These are phyloP conservation scores for Psittacula cyanocephala DNA, from an alignment of 2,113 vertebrate genomes.

Conservation along the genomic window DNA sequence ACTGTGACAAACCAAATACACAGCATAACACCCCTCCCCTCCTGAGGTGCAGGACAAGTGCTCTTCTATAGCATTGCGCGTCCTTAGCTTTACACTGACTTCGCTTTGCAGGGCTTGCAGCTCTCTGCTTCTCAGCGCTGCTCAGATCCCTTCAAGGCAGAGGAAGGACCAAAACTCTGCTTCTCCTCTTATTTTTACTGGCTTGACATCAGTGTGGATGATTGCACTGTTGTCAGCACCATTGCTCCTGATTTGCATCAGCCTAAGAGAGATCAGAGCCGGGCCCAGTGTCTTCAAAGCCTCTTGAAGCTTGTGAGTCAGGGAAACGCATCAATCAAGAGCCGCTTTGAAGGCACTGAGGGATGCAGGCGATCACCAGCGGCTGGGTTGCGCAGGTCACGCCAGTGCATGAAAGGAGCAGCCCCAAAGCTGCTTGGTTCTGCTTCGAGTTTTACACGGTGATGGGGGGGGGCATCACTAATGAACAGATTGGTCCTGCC, in stretches of 20 bases:
- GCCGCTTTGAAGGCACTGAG: conserved; percentile 51
- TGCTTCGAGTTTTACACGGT: conserved; percentile 63
- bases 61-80: background rate
- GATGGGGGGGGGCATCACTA: background rate
- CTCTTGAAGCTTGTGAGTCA: conserved; percentile 50
- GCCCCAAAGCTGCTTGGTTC: background rate
- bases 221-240: conserved; percentile 58
- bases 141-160: conserved; percentile 37
- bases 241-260: conserved; percentile 65
- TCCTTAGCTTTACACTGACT: background rate
- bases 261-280: conserved; percentile 54
- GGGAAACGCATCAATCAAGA: conserved; percentile 62
- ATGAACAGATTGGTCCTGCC: background rate
- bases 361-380: conserved; percentile 20
- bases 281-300: conserved; percentile 55
- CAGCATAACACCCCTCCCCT: background rate
- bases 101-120: background rate
- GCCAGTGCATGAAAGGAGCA: conserved; percentile 5
- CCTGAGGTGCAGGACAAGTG: background rate
- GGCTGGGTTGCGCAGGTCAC: conserved; percentile 42
- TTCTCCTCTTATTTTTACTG: conserved; percentile 61
- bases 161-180: background rate
- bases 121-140: background rate
- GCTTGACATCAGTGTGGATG: conserved; percentile 59
- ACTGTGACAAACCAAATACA: background rate